Evolutionary conservation across 2,113 vertebrate genomes (phyloP).

Genomic region (Labeo rohita): DNA sequence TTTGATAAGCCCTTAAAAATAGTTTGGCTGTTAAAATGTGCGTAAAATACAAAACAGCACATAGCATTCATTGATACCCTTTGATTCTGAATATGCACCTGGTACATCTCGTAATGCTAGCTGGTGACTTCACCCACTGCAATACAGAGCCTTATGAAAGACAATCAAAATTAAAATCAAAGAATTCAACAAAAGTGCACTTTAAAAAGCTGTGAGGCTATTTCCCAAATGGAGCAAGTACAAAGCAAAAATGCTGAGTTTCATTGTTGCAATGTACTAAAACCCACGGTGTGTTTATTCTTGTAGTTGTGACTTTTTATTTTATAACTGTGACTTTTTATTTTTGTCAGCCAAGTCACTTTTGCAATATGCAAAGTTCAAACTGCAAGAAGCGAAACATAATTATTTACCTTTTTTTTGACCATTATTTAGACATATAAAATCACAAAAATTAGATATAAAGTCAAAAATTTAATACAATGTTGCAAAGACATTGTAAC

Average conservation of each 20-base stretch:
- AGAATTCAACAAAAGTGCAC: neutral
- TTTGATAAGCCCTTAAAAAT: conserved; percentile 58
- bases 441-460: neutral
- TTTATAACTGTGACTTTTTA: neutral
- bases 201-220: neutral
- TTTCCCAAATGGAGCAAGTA: neutral
- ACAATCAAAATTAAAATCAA: neutral
- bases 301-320: neutral
- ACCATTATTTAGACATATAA: neutral
- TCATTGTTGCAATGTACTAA: neutral
- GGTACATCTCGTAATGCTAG: neutral
- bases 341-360: neutral
- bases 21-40: conserved; percentile 54
- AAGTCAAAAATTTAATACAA: neutral
- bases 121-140: neutral
- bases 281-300: neutral
- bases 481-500: conserved; percentile 5
- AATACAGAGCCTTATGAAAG: neutral
- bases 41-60: conserved; percentile 42
- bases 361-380: neutral
- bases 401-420: neutral
- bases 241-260: neutral
- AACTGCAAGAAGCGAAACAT: neutral
- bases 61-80: neutral
- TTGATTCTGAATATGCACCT: conserved; percentile 33